Base-by-base conservation (phyloP, 2,797 vertebrate species). In the Vespertilio murinus region DNA sequence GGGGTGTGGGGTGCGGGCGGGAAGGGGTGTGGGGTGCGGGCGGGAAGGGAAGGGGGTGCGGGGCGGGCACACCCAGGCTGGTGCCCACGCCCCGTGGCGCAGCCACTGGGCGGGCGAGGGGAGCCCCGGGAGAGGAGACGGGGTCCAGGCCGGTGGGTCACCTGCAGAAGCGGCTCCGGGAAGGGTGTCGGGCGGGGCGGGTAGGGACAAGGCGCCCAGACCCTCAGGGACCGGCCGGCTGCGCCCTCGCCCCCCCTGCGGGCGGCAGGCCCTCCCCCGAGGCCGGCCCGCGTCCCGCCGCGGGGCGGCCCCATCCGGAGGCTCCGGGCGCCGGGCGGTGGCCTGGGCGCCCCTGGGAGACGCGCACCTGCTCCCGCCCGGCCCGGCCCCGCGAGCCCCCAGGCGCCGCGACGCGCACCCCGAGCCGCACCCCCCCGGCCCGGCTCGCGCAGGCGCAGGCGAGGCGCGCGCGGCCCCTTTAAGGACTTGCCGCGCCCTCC, bases 401-500 rank as follows among this genome's bases (percentile, higher is more conserved):
- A 1, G 35, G 9, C 17, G 47, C 35, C 0, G 73, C 20, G 14
- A 61, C 28, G 25, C 0, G 25, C 0, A 18, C 7, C 22, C 20
- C 38, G 2, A n/a, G 14, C 13, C 33, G 11, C 14, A 25, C 23
- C 3, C 40, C 11, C 23, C 5, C 2, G 52, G 30, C 12, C 22
- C 8, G 23, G 10, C 33, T 9, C 30, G 73, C n/a, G 13, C 33
- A 28, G 11, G 25, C 25, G 13, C 12, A 18, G 3, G 35, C 0
- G 17, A 49, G 16, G 52, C 52, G 18, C 18, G 1, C 61, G 20
- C 64, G 40, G 54, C 65, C 52, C 93, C 95, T 95, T 96, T 96
- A 95, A 96, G 40, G 54, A 56, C 80, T 93, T 90, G 94, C 75
- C 18, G 93, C 38, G 95, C 96, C 96, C 96, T 91, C 93, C 88